phyloP scores from a whole-genome alignment of 92 coral and sea anemone species.

The Chrysogorgia sp. region DNA sequence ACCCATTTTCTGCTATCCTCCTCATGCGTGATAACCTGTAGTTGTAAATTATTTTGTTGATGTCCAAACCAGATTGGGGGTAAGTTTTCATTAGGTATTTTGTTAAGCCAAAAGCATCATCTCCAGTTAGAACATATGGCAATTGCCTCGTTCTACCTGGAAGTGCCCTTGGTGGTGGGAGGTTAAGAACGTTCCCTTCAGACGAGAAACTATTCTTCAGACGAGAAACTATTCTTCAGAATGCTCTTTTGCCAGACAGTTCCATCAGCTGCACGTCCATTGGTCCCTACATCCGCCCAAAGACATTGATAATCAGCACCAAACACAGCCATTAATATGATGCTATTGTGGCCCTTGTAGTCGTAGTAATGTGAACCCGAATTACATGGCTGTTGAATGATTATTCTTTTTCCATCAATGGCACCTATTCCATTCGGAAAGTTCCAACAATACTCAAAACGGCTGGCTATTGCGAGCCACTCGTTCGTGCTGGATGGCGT shows the following conservation, averaged over 20 bases:
- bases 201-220: too few relatives aligned
- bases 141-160: not conserved
- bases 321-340: not conserved
- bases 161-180: not conserved
- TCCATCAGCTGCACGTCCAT: conserved; percentile 5
- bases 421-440: conserved; percentile 5
- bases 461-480: not conserved
- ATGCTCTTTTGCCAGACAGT: not conserved
- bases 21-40: not conserved
- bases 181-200: not conserved
- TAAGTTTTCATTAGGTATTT: conserved; percentile 6
- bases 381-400: not conserved
- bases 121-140: not conserved
- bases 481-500: not conserved
- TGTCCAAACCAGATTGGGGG: not conserved
- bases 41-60: conserved; percentile 1
- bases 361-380: too few relatives aligned
- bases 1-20: not conserved
- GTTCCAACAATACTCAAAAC: not conserved
- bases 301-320: too few relatives aligned
- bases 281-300: conserved; percentile 9
- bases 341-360: not conserved
- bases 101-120: not conserved
- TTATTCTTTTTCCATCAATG: not conserved
- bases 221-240: not conserved